Base-by-base conservation (phyloP, 2,888 invertebrate species). In the Phengaris arion region DNA sequence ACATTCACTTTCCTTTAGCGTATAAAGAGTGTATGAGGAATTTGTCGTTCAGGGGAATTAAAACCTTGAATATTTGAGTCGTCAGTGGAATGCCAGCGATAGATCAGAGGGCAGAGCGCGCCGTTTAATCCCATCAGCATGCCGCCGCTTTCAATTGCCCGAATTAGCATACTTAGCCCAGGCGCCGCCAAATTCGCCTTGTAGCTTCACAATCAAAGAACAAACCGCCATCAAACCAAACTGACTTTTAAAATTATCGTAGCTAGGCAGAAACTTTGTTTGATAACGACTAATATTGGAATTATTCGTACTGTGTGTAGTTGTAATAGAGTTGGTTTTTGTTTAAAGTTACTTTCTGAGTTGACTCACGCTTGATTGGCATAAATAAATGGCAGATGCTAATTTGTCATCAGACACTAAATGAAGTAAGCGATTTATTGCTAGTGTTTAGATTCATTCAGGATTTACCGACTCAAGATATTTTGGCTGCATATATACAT, bases 101-200 rank as follows among this genome's bases (percentile, higher is more conserved):
- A 48, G 48, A 46, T 57, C 76, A 72, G 70, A 72, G 6, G 52
- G 52, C 52, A 54, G 51, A 72, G 15, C 72, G 70, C 52, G 35
- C 54, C 70, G 70, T 72, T 72, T 72, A 72, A 72, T 72, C 72
- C 52, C 52, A 87, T 88, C 85, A 86, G 85, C 70, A 74, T 85
- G 88, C 78, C 82, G 81, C 81, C 79, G 82, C 83, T 83, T 81
- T 82, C 91, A 91, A 90, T 90, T 91, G 89, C 82, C 84, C 81
- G 82, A 87, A 92, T 92, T 92, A 90, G 90, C 91, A 91, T 91
- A 91, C 86, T 86, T 85, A 84, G 68, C 78, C 81, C 81, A 85
- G 85, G 86, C 89, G 87, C 89, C 88, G 88, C 88, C 87, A 83
- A 88, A 88, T 86, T 87, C 86, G 84, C 84, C 85, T 87, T 86